Conservation (phyloP, 2,888 invertebrate species). For the Amiota mariae region DNA sequence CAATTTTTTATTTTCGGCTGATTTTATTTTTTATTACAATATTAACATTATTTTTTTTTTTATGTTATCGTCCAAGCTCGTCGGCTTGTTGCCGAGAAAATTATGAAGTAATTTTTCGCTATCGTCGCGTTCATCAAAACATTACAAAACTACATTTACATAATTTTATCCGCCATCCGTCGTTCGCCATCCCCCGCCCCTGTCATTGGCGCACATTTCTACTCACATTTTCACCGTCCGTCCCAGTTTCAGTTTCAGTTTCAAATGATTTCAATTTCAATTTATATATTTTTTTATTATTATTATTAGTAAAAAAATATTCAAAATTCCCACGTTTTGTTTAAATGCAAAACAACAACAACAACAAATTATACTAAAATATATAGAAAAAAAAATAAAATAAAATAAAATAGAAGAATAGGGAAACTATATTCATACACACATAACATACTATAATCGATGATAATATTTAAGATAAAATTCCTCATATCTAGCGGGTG, state of each 20-base stretch:
- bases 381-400: not conserved
- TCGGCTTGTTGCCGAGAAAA: slow-evolving; percentile 45
- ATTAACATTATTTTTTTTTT: not conserved
- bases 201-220: not conserved
- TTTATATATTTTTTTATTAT: not conserved
- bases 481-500: slow-evolving; percentile 1
- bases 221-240: not conserved
- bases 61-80: not conserved
- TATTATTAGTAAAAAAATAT: not conserved
- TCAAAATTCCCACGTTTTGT: slow-evolving; percentile 9
- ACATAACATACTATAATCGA: no score
- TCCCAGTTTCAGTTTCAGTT: not conserved
- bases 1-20: not conserved
- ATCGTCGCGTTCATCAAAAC: slow-evolving; percentile 67
- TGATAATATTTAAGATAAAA: not conserved
- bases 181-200: not conserved
- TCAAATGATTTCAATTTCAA: not conserved
- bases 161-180: slow-evolving; percentile 52
- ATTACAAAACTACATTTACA: slow-evolving; percentile 67
- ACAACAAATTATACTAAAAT: not conserved
- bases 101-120: slow-evolving; percentile 66
- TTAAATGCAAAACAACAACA: not conserved
- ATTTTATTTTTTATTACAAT: slow-evolving; percentile 3
- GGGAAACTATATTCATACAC: no score
- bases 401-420: no score